Evolutionary conservation across 1,140 invertebrate genomes (phyloP).

Genomic region (Trachelipus rathkii): DNA sequence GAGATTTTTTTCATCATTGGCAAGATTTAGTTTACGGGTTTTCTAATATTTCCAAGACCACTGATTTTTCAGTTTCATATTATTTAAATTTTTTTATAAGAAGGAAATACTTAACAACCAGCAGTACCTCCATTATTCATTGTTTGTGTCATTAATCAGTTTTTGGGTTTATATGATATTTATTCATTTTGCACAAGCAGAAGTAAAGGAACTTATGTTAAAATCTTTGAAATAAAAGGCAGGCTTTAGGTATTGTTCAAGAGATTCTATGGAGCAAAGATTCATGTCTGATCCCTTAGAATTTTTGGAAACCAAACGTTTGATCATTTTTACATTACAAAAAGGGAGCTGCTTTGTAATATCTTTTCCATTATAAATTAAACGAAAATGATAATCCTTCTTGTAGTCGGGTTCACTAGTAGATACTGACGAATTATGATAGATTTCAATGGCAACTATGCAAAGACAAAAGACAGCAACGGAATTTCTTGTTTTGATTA

Average conservation of each 20-base stretch:
- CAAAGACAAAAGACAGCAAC: too few relatives aligned
- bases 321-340: slow-evolving; percentile 58
- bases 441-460: too few relatives aligned
- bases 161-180: neutral
- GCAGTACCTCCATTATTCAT: too few relatives aligned
- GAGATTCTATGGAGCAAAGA: neutral
- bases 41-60: too few relatives aligned
- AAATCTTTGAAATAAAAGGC: neutral
- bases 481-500: too few relatives aligned
- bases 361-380: slow-evolving; percentile 81
- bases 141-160: too few relatives aligned
- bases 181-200: neutral
- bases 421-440: slow-evolving; percentile 46
- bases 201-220: neutral
- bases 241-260: neutral
- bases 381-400: slow-evolving; percentile 69
- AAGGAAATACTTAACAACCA: too few relatives aligned
- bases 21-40: too few relatives aligned
- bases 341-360: slow-evolving; percentile 75
- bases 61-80: too few relatives aligned
- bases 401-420: slow-evolving; percentile 50
- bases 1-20: too few relatives aligned
- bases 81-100: too few relatives aligned
- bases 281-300: neutral
- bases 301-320: neutral